phyloP scores from a whole-genome alignment of 1,140 invertebrate species.

The Drosophila mauritiana region DNA sequence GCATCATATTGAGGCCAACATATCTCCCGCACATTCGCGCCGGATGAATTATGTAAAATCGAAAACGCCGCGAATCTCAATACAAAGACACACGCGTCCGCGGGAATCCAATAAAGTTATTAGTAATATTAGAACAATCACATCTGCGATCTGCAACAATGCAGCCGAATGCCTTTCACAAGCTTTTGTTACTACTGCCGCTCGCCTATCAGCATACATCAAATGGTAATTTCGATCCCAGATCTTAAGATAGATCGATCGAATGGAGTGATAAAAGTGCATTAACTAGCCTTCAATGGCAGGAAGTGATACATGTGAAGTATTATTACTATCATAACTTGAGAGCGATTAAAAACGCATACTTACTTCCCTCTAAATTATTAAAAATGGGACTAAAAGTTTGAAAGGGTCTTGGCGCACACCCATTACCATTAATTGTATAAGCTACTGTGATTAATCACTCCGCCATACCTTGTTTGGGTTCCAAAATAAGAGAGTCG shows the following conservation, averaged over 20 bases:
- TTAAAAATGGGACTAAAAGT: background rate
- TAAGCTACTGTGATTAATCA: constrained; percentile 28
- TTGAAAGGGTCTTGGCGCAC: too few species aligned
- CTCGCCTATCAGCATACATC: constrained; percentile 53
- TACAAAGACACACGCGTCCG: constrained; percentile 16
- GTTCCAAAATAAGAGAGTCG: constrained; percentile 33
- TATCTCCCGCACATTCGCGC: constrained; percentile 29
- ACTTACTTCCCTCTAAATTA: background rate
- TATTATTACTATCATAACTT: background rate
- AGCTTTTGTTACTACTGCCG: constrained; percentile 62
- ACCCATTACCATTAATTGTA: background rate
- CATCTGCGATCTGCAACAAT: constrained; percentile 40
- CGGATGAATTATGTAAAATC: constrained; percentile 44
- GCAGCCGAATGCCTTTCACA: constrained; percentile 53
- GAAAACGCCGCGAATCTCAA: constrained; percentile 4
- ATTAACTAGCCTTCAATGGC: background rate
- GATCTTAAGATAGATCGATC: background rate
- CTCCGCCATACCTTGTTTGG: constrained; percentile 40
- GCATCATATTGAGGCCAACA: constrained; percentile 29
- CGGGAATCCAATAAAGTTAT: constrained; percentile 27
- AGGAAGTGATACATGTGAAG: background rate
- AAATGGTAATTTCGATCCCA: constrained; percentile 56
- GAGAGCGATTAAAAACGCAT: too few species aligned
- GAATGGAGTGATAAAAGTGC: constrained; percentile 15
- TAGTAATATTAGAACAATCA: constrained; percentile 35